Conservation (phyloP, 1,140 invertebrate species). For the Sesamia nonagrioides region DNA sequence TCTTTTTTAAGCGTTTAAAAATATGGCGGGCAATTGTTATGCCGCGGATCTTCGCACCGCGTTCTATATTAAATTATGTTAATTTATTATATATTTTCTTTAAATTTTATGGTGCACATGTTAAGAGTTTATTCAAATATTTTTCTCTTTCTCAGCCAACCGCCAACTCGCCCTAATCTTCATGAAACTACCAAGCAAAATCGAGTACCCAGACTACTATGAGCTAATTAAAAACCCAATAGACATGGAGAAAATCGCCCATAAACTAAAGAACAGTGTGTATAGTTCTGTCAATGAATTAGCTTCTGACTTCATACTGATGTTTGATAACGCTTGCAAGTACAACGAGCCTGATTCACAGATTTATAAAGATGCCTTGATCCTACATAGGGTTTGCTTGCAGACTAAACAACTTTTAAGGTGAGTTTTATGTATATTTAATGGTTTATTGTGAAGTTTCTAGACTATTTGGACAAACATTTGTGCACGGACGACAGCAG, state of each 20-base stretch:
- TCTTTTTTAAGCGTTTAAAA: too few relatives aligned
- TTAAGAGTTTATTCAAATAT: background rate
- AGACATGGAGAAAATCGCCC: slow-evolving; percentile 98
- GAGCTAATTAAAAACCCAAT: slow-evolving; percentile 99
- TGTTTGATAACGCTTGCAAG: slow-evolving; percentile 99
- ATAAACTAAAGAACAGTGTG: slow-evolving; percentile 93
- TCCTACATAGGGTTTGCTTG: slow-evolving; percentile 96
- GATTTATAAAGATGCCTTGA: slow-evolving; percentile 99
- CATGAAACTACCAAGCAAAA: slow-evolving; percentile 97
- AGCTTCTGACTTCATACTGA: slow-evolving; percentile 97
- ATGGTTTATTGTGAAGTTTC: too few relatives aligned
- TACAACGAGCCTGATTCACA: slow-evolving; percentile 99
- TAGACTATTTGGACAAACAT: too few relatives aligned
- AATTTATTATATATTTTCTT: too few relatives aligned
- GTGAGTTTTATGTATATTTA: slow-evolving; percentile 57
- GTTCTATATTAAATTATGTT: too few relatives aligned
- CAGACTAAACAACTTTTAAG: slow-evolving; percentile 96
- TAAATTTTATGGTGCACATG: background rate
- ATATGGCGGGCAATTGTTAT: too few relatives aligned
- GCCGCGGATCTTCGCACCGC: too few relatives aligned
- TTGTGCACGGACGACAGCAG: too few relatives aligned
- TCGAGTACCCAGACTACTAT: slow-evolving; percentile 98
- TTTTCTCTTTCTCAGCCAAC: slow-evolving; percentile 77
- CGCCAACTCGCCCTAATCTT: slow-evolving; percentile 96
- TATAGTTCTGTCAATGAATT: slow-evolving; percentile 97